Evolutionary conservation across 30 jellyfish, hydroid and myxozoan species (phyloP).

Genomic region (Hydractinia echinata): DNA sequence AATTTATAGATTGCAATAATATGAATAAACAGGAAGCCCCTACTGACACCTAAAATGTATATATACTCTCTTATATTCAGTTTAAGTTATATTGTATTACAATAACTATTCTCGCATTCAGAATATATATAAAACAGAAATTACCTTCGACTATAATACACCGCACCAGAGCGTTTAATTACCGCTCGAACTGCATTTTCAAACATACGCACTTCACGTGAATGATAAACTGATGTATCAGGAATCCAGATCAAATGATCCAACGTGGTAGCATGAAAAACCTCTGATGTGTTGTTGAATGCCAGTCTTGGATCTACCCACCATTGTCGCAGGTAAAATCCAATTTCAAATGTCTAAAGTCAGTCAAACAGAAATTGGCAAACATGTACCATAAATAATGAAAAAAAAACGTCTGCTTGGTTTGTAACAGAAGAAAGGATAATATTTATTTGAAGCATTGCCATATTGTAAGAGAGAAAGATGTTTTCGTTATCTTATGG

Average conservation of each 20-base stretch:
- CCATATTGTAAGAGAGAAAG: too few relatives aligned
- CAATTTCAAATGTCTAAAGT: not conserved
- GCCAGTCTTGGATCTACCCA: constrained; percentile 11
- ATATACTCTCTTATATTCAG: too few relatives aligned
- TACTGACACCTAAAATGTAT: too few relatives aligned
- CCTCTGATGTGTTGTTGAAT: not conserved
- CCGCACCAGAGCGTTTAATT: not conserved
- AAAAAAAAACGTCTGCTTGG: too few relatives aligned
- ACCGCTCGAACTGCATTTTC: not conserved
- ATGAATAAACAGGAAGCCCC: too few relatives aligned
- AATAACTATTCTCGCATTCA: too few relatives aligned
- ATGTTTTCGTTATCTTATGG: too few relatives aligned
- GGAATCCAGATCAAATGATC: not conserved
- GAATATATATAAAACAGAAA: not conserved
- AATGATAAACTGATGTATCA: not conserved
- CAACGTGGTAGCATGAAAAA: not conserved
- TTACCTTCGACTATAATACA: not conserved
- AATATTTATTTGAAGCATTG: too few relatives aligned
- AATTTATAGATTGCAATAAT: too few relatives aligned
- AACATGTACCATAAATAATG: too few relatives aligned
- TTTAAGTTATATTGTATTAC: too few relatives aligned
- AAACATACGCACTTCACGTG: not conserved
- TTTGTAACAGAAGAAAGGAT: too few relatives aligned
- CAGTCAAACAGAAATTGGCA: not conserved
- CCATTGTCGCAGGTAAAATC: not conserved